A percentile compares a stretch with the other conserved stretches of the same genome.
Conservation (phyloP, 2,797 vertebrate genomes). For the Lepidocolaptes lacrymiger region DNA sequence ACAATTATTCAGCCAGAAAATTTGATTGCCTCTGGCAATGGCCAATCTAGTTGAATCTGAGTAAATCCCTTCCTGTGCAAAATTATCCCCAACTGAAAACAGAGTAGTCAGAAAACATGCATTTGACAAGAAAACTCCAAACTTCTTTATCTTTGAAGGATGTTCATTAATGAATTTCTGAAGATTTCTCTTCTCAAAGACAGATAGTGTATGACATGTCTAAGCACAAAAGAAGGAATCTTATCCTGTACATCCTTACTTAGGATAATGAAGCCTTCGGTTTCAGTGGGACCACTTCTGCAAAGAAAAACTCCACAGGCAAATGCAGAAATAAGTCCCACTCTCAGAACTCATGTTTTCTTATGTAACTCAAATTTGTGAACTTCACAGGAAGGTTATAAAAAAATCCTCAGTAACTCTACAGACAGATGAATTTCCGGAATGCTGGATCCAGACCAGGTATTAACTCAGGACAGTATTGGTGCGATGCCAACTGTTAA, state of each 20-base stretch:
- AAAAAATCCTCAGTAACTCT: neutral
- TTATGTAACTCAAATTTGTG: neutral
- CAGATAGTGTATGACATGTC: neutral
- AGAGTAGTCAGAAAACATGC: neutral
- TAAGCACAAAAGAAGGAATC: neutral
- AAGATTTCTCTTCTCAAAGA: neutral
- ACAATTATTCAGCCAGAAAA: neutral
- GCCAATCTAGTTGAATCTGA: neutral
- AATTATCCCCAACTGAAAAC: neutral
- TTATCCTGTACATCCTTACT: neutral
- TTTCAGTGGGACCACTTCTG: neutral
- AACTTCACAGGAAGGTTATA: neutral
- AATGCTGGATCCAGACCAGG: neutral
- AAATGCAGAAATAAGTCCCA: neutral
- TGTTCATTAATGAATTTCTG: neutral
- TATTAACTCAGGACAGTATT: neutral
- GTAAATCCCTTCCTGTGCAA: neutral
- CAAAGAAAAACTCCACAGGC: neutral
- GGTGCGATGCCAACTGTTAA: neutral
- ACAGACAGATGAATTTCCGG: neutral
- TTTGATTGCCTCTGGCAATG: neutral
- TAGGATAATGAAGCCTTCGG: neutral
- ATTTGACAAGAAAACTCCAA: neutral
- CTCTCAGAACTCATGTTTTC: neutral
- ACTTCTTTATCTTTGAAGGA: neutral